These are phyloP conservation scores for Bruchidius siliquastri DNA, from an alignment of 2,888 invertebrate genomes.

Conservation along the genomic window DNA sequence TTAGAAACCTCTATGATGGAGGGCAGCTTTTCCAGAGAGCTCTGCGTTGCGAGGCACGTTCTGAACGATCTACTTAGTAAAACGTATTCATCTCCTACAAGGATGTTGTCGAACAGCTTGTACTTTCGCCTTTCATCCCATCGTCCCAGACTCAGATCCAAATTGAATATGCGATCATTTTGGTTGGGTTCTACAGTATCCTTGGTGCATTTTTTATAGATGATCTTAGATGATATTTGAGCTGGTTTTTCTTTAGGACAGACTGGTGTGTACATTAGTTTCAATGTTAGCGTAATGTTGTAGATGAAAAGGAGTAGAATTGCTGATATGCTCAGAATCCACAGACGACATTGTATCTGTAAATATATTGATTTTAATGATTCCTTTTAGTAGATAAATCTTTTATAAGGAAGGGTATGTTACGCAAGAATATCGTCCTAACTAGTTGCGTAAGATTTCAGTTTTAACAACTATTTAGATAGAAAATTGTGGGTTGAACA, in stretches of 20 bases:
- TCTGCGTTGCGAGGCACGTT: constrained; percentile 75
- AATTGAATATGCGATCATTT: constrained; percentile 47
- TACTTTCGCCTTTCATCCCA: constrained; percentile 70
- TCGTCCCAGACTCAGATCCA: constrained; percentile 65
- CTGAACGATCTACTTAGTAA: constrained; percentile 54
- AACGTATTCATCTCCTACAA: constrained; percentile 63
- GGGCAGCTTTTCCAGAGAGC: constrained; percentile 75
- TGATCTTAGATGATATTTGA: constrained; percentile 23
- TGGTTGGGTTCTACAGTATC: constrained; percentile 12
- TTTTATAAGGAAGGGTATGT: too few relatives aligned
- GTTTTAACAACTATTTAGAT: too few relatives aligned
- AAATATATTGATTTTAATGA: background rate
- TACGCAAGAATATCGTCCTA: too few relatives aligned
- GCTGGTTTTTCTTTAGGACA: constrained; percentile 14
- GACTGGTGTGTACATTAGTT: constrained; percentile 48
- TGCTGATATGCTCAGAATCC: constrained; percentile 64
- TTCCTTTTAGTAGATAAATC: too few relatives aligned
- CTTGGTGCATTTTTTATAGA: constrained; percentile 23
- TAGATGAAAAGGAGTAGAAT: constrained; percentile 62
- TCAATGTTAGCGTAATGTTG: constrained; percentile 58
- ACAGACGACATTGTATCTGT: constrained; percentile 56
- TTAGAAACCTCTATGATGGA: constrained; percentile 72
- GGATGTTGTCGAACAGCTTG: constrained; percentile 68
- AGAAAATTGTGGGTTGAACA: too few relatives aligned
- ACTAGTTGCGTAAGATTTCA: too few relatives aligned